Conservation (phyloP, 2,113 vertebrate species). For the Melierax canorus region DNA sequence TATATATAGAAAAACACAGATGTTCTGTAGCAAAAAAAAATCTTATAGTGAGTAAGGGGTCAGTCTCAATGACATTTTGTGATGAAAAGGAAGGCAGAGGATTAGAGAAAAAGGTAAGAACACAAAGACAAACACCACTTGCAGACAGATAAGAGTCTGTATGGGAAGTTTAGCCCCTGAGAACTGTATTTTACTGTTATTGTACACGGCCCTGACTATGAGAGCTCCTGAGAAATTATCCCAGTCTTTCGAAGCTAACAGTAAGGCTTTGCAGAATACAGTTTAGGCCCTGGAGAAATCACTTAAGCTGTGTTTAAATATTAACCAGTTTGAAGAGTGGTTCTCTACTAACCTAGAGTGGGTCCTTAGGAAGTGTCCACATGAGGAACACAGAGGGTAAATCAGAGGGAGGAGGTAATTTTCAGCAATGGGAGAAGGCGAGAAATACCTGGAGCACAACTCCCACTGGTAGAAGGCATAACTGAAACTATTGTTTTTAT, state of each 20-base stretch:
- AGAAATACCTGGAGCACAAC: neutral
- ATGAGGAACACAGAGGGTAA: neutral
- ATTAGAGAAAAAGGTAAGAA: neutral
- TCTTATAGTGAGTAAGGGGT: rapidly evolving
- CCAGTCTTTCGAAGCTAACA: neutral
- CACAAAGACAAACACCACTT: neutral
- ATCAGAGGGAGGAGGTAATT: rapidly evolving
- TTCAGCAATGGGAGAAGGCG: neutral
- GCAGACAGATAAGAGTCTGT: neutral
- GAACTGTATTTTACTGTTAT: neutral
- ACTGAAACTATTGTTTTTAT: neutral
- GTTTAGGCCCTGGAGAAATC: neutral
- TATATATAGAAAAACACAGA: neutral
- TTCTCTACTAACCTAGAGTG: neutral
- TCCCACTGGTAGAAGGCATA: neutral
- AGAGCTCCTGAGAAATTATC: neutral
- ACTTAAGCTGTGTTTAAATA: neutral
- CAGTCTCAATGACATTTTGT: neutral
- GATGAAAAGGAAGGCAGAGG: neutral
- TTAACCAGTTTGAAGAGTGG: neutral
- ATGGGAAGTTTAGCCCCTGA: neutral
- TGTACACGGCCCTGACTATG: rapidly evolving
- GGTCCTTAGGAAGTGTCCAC: neutral
- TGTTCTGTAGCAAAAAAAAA: neutral
- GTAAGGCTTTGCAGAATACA: neutral